Base-by-base conservation (phyloP, 1,140 invertebrate genomes). In the Pachypeltis micranthus region DNA sequence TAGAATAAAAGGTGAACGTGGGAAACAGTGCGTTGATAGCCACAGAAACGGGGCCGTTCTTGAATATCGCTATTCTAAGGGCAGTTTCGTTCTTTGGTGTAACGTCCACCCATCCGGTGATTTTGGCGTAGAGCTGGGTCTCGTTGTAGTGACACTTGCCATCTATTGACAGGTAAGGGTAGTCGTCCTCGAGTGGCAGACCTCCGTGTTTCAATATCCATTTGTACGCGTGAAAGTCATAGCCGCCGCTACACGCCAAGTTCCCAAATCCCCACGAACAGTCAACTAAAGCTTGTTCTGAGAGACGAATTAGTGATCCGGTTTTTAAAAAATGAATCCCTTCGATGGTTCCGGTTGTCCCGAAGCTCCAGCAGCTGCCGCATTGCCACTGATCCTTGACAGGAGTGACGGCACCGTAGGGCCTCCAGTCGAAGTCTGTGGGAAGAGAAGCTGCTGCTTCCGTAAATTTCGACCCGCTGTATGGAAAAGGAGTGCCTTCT, bases 321-420 rank as follows among this genome's bases (percentile, higher is more conserved):
- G 57, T 59, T 12, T 27, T 12, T 7, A 4, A 25, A 25, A 59
- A 59, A 28, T 59, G 7, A 16, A 14, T 3, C 27, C 57, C 57
- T 59, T 59, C 57, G 3, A 59, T 12, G 12, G 57, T 25, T 7
- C 57, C 57, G 27, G 27, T 74, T 39, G 80, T 69, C 29, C 77
- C 79, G 71, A 85, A 85, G 7, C 82, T 76, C 83, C 82, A 85
- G 71, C 83, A 85, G 0, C 79, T 80, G 21, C 83, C 83, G 72
- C 84, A 85, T 67, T 82, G 80, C 69, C 86, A 89, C 79, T 96
- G 93, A 79, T 96, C 87, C 76, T 96, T 96, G 47, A 97, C 81
- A 1, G 78, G 79, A 27, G 93, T 96, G 21, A 97, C 92, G 65
- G 87, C 88, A 39, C 91, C 91, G 63, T 86, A 74, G 59, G 80